Base-by-base conservation (phyloP, 1,140 invertebrate genomes). In the Hestina assimilis region DNA sequence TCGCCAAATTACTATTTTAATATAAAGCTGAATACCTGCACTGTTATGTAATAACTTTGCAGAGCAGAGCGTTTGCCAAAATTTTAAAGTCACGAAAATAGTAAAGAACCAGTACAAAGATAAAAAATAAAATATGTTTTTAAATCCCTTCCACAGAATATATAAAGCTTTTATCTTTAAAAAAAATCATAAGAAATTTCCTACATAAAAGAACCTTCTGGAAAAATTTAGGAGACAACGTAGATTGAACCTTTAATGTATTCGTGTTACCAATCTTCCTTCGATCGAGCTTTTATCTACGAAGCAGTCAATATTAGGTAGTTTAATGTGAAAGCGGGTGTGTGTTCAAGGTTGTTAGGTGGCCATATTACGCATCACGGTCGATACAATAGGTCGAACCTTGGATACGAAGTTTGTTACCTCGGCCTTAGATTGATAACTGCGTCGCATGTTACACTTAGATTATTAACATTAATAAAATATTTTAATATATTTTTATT, bases 11-110 rank as follows among this genome's bases (percentile, higher is more conserved):
- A 38, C 15, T n/a, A 19, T 20, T 17, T 38, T n/a, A 17, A 19
- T 8, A 38, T 17, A 38, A 38, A 38, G 15, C 19, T 35, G 15
- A n/a, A 3, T 75, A 83, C 76, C 82, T 83, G 82, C 82, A 83
- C 51, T 69, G 70, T 85, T 82, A 82, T 68, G 70, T 78, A 83
- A 83, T 69, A 61, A 63, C 68, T 72, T 78, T 77, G 82, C 78
- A 68, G 79, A 74, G 43, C 64, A 59, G 67, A 66, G 62, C 60
- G 51, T 61, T 66, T 85, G 77, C 82, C 77, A 79, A 73, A 72
- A 53, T 59, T 31, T 35, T 40, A 59, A 56, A 56, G 28, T 29
- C 24, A 52, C 35, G 29, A 54, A 64, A 51, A 55, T 64, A 58
- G 17, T 26, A 33, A 11, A 21, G 11, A 33, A 21, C 28, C 15